Evolutionary conservation across 2,797 vertebrate species (phyloP).

Genomic region (Momotus momota): DNA sequence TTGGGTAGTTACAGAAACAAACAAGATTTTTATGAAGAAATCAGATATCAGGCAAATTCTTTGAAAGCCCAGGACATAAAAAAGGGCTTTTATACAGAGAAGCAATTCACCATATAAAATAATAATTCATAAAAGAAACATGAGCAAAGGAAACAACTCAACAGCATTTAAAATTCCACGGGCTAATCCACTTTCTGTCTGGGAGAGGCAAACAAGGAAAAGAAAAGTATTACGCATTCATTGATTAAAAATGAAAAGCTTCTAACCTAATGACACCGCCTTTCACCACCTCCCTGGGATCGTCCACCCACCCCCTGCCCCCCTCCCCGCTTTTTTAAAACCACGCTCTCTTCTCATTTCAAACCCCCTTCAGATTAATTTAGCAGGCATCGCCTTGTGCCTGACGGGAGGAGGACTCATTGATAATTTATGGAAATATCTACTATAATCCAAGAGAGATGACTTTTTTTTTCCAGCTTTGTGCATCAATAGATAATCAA

Average conservation of each 20-base stretch:
- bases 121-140: constrained; percentile 93
- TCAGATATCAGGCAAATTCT: constrained; percentile 80
- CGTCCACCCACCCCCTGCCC: constrained; percentile 48
- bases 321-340: constrained; percentile 39
- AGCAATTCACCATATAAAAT: constrained; percentile 84
- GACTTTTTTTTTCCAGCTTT: constrained; percentile 96
- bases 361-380: constrained; percentile 82
- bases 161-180: constrained; percentile 83
- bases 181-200: constrained; percentile 85
- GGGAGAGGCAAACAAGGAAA: constrained; percentile 79
- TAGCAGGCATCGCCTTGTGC: constrained; percentile 85
- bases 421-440: constrained; percentile 99
- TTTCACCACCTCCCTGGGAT: constrained; percentile 78
- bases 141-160: constrained; percentile 89
- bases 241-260: constrained; percentile 93
- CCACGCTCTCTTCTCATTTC: constrained; percentile 70
- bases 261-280: constrained; percentile 85
- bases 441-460: constrained; percentile 95
- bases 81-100: constrained; percentile 85
- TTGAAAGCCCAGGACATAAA: constrained; percentile 77
- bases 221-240: constrained; percentile 83
- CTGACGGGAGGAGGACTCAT: constrained; percentile 90
- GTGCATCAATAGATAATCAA: constrained; percentile 99
- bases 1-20: constrained; percentile 77
- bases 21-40: constrained; percentile 82